Conservation (phyloP, 2,797 vertebrate species). For the Chrysocyon brachyurus region DNA sequence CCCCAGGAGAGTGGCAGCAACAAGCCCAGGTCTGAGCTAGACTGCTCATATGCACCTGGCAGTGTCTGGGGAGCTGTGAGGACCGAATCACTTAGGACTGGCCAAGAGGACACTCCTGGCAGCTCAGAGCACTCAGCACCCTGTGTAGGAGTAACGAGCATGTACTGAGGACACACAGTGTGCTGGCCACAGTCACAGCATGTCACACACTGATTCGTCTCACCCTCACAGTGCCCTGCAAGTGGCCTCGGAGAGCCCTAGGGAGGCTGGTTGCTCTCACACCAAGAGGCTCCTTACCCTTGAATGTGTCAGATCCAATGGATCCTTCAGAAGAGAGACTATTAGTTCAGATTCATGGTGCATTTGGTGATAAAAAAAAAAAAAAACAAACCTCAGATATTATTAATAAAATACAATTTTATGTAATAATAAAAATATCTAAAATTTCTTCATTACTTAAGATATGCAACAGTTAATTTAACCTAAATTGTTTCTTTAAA, state of each 20-base stretch:
- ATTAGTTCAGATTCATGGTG: background rate
- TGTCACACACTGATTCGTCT: background rate
- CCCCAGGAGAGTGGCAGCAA: background rate
- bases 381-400: background rate
- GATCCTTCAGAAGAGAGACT: background rate
- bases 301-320: background rate
- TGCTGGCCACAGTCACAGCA: background rate
- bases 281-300: background rate
- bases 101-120: background rate
- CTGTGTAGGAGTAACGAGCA: background rate
- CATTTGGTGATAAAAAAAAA: background rate
- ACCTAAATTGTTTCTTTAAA: conserved; percentile 29
- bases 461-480: background rate
- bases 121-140: background rate
- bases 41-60: background rate
- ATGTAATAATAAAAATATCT: background rate
- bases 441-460: conserved; percentile 14
- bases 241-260: background rate
- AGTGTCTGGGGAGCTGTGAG: background rate
- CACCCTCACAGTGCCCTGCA: background rate
- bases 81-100: background rate
- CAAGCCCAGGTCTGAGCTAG: background rate
- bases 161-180: background rate
- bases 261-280: background rate
- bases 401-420: background rate